Evolutionary conservation across 2,113 vertebrate genomes (phyloP).

Genomic region (Indri indri): DNA sequence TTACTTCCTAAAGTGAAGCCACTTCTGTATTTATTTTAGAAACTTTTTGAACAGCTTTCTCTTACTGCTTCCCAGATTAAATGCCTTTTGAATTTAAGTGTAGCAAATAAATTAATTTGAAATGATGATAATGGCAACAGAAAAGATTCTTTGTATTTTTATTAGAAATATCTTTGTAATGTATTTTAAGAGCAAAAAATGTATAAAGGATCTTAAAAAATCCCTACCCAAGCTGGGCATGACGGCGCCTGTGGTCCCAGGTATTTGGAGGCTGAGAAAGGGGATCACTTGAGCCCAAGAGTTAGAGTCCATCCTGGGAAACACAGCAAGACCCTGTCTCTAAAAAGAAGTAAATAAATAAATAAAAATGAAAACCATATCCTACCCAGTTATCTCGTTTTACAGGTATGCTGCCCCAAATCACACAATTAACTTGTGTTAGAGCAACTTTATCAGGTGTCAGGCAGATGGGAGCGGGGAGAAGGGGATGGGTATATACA

Average conservation of each 20-base stretch:
- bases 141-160: background rate
- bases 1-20: background rate
- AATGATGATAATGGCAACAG: background rate
- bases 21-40: background rate
- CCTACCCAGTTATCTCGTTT: background rate
- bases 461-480: too few species aligned
- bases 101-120: background rate
- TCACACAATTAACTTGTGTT: background rate
- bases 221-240: too few species aligned
- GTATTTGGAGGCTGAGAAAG: too few species aligned
- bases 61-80: background rate
- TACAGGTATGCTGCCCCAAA: background rate
- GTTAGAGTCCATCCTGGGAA: too few species aligned
- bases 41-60: background rate
- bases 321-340: too few species aligned
- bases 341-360: background rate
- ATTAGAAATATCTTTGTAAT: background rate
- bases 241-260: too few species aligned
- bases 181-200: background rate
- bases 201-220: too few species aligned
- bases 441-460: background rate
- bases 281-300: too few species aligned
- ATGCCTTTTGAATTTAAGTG: background rate
- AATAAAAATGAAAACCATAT: background rate
- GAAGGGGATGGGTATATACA: too few species aligned